Conservation (phyloP, 2,113 vertebrate species). For the Caranx ignobilis region DNA sequence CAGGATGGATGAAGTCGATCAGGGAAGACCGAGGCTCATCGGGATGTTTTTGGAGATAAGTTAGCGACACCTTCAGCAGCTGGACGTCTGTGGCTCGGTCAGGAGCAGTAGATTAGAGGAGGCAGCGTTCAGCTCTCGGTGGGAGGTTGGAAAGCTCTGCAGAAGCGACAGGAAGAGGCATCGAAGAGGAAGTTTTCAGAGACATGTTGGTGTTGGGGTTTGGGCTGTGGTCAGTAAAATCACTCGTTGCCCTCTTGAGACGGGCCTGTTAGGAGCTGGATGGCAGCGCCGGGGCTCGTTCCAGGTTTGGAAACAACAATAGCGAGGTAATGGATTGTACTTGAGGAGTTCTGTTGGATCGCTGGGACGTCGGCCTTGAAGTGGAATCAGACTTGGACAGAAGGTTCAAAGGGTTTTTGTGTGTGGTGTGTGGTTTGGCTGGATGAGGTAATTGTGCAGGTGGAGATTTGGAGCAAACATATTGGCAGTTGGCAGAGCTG, state of each 20-base stretch:
- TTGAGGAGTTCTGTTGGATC: constrained; percentile 19
- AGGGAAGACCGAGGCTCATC: constrained; percentile 10
- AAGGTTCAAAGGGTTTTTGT: constrained; percentile 69
- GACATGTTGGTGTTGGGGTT: constrained; percentile 11
- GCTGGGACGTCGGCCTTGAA: constrained; percentile 22
- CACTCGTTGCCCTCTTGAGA: not conserved
- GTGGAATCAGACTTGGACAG: constrained; percentile 43
- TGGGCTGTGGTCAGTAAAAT: constrained; percentile 7
- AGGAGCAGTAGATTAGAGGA: constrained; percentile 63
- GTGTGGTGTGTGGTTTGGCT: constrained; percentile 8
- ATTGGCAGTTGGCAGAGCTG: constrained; percentile 53
- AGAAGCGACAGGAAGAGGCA: constrained; percentile 20
- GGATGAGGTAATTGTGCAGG: constrained; percentile 75
- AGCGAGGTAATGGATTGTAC: constrained; percentile 33
- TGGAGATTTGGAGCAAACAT: constrained; percentile 59
- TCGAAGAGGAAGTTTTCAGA: not conserved
- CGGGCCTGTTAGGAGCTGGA: constrained; percentile 29
- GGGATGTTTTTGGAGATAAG: constrained; percentile 35
- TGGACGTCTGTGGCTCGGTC: constrained; percentile 44
- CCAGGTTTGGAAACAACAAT: constrained; percentile 27
- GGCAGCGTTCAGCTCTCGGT: constrained; percentile 45
- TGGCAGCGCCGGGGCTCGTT: constrained; percentile 8
- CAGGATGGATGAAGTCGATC: constrained; percentile 33
- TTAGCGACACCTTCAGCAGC: constrained; percentile 47
- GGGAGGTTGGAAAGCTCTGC: constrained; percentile 29